Conservation (phyloP, 2,113 vertebrate genomes). For the Hemiscyllium ocellatum region DNA sequence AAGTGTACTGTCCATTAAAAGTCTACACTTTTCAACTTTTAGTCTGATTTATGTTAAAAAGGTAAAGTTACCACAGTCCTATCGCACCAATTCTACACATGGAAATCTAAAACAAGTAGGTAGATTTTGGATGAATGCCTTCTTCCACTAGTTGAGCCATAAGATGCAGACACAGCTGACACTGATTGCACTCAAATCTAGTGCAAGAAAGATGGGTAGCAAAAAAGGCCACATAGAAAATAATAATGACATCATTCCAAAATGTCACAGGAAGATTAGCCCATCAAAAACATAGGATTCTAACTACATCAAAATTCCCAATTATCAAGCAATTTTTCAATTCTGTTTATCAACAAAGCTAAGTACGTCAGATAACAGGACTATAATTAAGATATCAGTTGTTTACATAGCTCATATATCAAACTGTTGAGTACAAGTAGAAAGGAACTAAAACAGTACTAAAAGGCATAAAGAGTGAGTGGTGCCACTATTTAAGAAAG, state of each 20-base stretch:
- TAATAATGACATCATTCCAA: background rate
- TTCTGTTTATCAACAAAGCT: background rate
- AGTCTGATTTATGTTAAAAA: background rate
- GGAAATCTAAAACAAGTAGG: too few species aligned
- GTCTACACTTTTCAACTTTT: background rate
- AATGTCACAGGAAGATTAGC: background rate
- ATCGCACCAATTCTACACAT: too few species aligned
- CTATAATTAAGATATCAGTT: background rate
- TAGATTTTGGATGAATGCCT: too few species aligned
- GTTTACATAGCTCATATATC: background rate
- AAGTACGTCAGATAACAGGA: background rate
- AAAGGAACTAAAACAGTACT: background rate
- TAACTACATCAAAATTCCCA: background rate
- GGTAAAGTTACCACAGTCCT: too few species aligned
- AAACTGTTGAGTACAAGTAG: background rate
- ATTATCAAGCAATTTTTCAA: background rate
- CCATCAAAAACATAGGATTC: background rate
- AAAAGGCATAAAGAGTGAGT: background rate
- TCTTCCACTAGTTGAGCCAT: background rate
- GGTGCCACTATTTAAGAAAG: too few species aligned
- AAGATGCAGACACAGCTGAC: too few species aligned
- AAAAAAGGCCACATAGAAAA: background rate
- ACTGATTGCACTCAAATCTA: background rate
- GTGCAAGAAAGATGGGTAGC: background rate
- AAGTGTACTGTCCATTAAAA: background rate